Base-by-base conservation (phyloP, 2,888 invertebrate species). In the Agonopterix alstromeriana region DNA sequence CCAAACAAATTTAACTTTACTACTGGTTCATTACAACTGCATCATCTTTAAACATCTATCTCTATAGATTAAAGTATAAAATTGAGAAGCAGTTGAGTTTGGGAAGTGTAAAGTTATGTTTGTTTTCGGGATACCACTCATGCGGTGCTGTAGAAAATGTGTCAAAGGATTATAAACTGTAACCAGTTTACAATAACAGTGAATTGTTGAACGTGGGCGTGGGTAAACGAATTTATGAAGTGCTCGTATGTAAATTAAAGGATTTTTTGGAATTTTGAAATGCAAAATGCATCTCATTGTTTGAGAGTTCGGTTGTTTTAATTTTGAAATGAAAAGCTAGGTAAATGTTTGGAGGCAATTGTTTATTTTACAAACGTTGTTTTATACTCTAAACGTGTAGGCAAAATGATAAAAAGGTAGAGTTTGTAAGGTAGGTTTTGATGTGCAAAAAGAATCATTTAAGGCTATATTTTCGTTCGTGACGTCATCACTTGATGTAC, bases 111-210 rank as follows among this genome's bases (percentile, higher is more conserved):
- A 46, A 47, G 36, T 14, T 56, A 71, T 54, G 36, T 53, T 70
- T 61, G 70, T 70, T 65, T 70, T 70, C 64, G 58, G 60, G 63
- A 68, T 63, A 63, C 65, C 68, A 65, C 70, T 76, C 61, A 57
- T 61, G 68, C 60, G 5, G 67, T 70, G 70, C 70, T 66, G 60
- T 60, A 60, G 47, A 58, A 56, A 57, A 56, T 56, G 54, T 58
- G 63, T 61, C 70, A 76, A 66, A 67, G 74, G 72, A 82, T 79
- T 75, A 72, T 79, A 70, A 69, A 67, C 79, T 77, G 71, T 81
- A 73, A 62, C 53, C 47, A 48, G 58, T 63, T 63, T 57, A 53
- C 38, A 48, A 67, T 77, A 78, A 73, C 65, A 71, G 49, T 62
- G 49, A n/a, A n/a, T 38, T 51, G 57, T 46, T 48, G 52, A 53